Percentiles rank a stretch among this genome's conserved stretches.
Evolutionary conservation across 2,888 invertebrate genomes (phyloP).

Genomic region (Emmelina monodactyla): DNA sequence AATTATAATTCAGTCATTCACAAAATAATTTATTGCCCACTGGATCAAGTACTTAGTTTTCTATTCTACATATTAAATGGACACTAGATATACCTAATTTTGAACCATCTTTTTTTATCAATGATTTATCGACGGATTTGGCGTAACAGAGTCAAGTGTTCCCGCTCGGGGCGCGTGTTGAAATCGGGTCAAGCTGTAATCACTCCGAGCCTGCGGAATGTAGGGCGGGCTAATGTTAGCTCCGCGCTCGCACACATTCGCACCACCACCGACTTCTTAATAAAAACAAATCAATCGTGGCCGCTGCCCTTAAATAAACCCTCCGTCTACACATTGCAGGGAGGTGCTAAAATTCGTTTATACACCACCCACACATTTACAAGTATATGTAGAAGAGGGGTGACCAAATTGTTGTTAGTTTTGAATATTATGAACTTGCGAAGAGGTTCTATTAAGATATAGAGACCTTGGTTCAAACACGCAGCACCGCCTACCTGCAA

Average conservation of each 20-base stretch:
- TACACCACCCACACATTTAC: no score
- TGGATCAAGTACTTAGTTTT: no score
- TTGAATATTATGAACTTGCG: slow-evolving; percentile 1
- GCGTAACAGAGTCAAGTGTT: slow-evolving; percentile 15
- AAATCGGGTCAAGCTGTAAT: slow-evolving; percentile 50
- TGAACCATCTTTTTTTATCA: slow-evolving; percentile 5
- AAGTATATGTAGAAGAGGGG: no score
- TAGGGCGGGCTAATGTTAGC: slow-evolving; percentile 57
- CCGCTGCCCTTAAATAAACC: no score
- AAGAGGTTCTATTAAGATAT: slow-evolving; percentile 13
- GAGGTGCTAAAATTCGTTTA: no score
- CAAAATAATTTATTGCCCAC: no score
- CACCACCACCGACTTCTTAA: no score
- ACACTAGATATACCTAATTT: no score
- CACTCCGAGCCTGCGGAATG: slow-evolving; percentile 45
- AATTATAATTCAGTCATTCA: no score
- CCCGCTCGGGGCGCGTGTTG: slow-evolving; percentile 27
- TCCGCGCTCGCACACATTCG: slow-evolving; percentile 31
- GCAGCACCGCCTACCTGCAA: slow-evolving; percentile 25
- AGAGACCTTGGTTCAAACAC: slow-evolving; percentile 22
- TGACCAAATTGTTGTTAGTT: slow-evolving; percentile 10
- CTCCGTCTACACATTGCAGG: no score
- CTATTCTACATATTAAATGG: no score
- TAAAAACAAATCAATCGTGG: no score
- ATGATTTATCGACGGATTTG: background rate